Percentiles rank a stretch among this genome's conserved stretches.
These are phyloP conservation scores for Camptogramma bilineatum DNA, from an alignment of 2,888 invertebrate genomes.

Conservation along the genomic window DNA sequence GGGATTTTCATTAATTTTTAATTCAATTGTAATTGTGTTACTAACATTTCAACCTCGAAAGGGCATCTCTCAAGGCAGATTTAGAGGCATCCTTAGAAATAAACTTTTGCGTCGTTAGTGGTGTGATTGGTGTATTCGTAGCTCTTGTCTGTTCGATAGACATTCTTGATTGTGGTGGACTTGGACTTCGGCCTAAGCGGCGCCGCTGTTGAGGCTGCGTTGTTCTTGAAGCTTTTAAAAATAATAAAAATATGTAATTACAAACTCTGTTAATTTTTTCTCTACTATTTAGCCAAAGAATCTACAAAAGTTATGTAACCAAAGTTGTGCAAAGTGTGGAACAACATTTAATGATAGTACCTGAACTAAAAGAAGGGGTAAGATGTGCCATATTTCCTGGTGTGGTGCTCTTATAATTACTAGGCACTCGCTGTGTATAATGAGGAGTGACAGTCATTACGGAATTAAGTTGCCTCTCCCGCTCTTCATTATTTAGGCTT, in stretches of 20 bases:
- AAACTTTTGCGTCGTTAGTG: constrained; percentile 43
- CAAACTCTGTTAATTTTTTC: too few relatives aligned
- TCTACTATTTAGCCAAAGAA: background rate
- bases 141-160: constrained; percentile 63
- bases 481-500: constrained; percentile 56
- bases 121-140: constrained; percentile 63
- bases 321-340: background rate
- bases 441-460: constrained; percentile 62
- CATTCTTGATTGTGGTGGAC: constrained; percentile 57
- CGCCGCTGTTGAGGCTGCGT: constrained; percentile 58
- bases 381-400: constrained; percentile 42
- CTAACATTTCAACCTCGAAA: constrained; percentile 72
- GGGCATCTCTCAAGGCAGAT: constrained; percentile 58
- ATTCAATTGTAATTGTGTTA: too few relatives aligned
- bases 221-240: constrained; percentile 47
- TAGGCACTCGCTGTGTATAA: constrained; percentile 44
- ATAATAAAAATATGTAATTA: background rate
- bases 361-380: constrained; percentile 49
- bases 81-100: constrained; percentile 57
- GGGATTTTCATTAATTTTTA: too few relatives aligned
- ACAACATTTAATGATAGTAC: background rate
- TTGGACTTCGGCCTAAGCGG: constrained; percentile 77
- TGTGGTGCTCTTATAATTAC: constrained; percentile 38
- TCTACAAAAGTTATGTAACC: too few relatives aligned
- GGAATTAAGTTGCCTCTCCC: constrained; percentile 55